A percentile compares a stretch with the other conserved stretches of the same genome.
phyloP scores from a whole-genome alignment of 2,797 vertebrate species.

The Ceyx erithaca region DNA sequence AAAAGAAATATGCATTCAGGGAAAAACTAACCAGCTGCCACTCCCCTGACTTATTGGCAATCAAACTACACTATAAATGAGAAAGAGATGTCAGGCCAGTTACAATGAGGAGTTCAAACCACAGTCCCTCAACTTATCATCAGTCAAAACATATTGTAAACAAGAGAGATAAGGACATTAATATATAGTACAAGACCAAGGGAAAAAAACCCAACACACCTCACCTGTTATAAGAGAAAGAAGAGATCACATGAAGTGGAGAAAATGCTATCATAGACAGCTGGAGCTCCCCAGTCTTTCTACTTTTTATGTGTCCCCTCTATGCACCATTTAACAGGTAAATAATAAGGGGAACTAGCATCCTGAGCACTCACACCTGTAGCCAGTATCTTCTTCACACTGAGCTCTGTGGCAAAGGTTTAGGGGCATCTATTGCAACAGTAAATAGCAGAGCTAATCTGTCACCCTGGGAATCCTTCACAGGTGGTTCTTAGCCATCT shows the following conservation, averaged over 20 bases:
- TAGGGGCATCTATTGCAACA: neutral
- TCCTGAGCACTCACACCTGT: neutral
- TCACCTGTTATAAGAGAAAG: neutral
- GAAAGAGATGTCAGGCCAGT: constrained; percentile 30
- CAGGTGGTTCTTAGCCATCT: neutral
- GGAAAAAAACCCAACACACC: neutral
- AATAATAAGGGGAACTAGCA: neutral
- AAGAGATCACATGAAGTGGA: neutral
- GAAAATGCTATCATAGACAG: neutral
- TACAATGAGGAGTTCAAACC: constrained; percentile 25
- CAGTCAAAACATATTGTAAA: constrained; percentile 29
- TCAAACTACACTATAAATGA: constrained; percentile 12
- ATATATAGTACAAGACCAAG: neutral
- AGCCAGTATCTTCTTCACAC: neutral
- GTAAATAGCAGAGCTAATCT: neutral
- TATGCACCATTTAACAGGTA: accelerated
- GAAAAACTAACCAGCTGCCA: constrained; percentile 9
- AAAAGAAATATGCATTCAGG: constrained; percentile 11
- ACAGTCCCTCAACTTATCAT: constrained; percentile 21
- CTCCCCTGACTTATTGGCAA: constrained; percentile 28
- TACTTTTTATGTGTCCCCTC: neutral
- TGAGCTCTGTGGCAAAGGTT: neutral
- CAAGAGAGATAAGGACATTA: neutral
- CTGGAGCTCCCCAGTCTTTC: neutral
- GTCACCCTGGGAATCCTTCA: neutral